Conservation (phyloP, 2,888 invertebrate genomes). For the Synergus japonicus region DNA sequence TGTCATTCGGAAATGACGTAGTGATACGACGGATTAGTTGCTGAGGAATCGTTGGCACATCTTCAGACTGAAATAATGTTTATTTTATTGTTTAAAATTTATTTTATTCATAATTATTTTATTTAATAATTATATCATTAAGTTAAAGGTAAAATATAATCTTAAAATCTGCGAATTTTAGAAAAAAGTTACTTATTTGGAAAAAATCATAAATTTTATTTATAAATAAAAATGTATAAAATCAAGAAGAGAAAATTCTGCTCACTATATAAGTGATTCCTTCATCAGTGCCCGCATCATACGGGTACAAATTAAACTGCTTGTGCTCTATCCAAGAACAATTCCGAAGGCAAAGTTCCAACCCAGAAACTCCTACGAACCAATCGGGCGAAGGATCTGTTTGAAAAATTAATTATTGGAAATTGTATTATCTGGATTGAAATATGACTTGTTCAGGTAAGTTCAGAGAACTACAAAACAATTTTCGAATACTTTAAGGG, state of each 20-base stretch:
- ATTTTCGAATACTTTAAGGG: too few relatives aligned
- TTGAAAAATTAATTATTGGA: conserved; percentile 17
- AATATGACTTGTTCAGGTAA: too few relatives aligned
- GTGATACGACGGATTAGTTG: conserved; percentile 94
- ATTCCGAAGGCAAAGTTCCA: conserved; percentile 92
- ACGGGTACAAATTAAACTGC: conserved; percentile 92
- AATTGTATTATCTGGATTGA: neutral
- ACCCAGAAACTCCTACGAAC: conserved; percentile 94
- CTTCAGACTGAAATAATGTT: conserved; percentile 83
- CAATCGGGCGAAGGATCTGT: conserved; percentile 97
- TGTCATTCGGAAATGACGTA: conserved; percentile 93
- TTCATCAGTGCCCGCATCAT: conserved; percentile 97
- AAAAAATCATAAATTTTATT: neutral
- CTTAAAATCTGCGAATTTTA: too few relatives aligned
- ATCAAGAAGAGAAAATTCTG: conserved; percentile 43
- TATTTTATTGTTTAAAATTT: neutral
- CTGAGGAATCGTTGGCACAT: conserved; percentile 86
- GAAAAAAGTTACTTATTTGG: too few relatives aligned
- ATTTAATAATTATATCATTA: too few relatives aligned
- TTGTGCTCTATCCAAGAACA: conserved; percentile 94
- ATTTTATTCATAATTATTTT: neutral
- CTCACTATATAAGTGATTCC: conserved; percentile 94
- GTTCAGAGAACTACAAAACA: too few relatives aligned
- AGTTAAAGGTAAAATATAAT: too few relatives aligned
- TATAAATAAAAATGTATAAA: conserved; percentile 9